A percentile compares a stretch with the other conserved stretches of the same genome.
phyloP scores from a whole-genome alignment of 2,797 vertebrate species.

The Takifugu ocellatus region DNA sequence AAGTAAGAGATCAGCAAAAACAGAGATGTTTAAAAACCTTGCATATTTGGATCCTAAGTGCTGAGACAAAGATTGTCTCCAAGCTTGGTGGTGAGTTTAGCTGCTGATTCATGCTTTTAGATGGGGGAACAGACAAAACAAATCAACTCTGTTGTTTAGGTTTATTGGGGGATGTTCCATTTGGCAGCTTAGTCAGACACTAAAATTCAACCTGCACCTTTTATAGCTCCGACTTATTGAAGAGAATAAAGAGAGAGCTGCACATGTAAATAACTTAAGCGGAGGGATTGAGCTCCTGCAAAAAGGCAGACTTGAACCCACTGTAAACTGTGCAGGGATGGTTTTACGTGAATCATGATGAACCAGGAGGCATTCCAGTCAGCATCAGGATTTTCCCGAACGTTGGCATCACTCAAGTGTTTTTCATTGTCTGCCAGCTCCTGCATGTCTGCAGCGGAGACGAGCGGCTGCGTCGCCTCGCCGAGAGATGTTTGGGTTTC shows the following conservation, averaged over 20 bases:
- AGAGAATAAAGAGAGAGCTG: conserved; percentile 23
- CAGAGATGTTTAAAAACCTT: not conserved
- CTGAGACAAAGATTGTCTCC: no score
- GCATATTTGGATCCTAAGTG: not conserved
- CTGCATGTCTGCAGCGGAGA: conserved; percentile 31
- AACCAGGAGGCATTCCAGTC: conserved; percentile 23
- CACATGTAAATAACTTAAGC: not conserved
- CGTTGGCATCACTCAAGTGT: conserved; percentile 6
- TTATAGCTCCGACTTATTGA: conserved; percentile 8
- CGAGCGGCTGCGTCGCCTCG: conserved; percentile 21
- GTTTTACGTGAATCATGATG: conserved; percentile 34
- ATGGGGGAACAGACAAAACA: conserved; percentile 1
- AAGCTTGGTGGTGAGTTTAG: not conserved
- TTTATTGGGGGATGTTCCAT: conserved; percentile 7
- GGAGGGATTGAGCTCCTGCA: not conserved
- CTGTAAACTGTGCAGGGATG: conserved; percentile 27
- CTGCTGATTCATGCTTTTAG: conserved; percentile 5
- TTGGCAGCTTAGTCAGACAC: conserved; percentile 30
- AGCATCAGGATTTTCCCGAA: conserved; percentile 42
- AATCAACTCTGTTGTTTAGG: not conserved
- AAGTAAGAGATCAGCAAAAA: no score
- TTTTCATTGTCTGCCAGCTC: conserved; percentile 39
- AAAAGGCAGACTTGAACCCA: conserved; percentile 2
- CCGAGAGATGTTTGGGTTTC: conserved; percentile 39
- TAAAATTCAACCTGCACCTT: not conserved